Conservation (phyloP, 2,113 vertebrate species). For the Microcebus ravelobensis region DNA sequence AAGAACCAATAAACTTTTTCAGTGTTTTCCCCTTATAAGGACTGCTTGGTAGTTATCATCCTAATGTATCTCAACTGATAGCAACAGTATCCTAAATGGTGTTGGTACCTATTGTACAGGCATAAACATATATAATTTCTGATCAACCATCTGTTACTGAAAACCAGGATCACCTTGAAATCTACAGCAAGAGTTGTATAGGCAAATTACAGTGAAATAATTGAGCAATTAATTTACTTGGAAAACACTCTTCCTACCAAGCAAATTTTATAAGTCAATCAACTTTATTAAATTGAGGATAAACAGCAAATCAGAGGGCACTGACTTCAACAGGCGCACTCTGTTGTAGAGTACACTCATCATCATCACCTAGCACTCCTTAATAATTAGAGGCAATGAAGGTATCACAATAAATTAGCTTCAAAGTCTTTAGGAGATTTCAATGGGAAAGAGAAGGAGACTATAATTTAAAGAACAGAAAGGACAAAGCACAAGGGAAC, state of each 20-base stretch:
- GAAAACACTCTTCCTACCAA: slow-evolving; percentile 57
- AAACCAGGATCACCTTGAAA: slow-evolving; percentile 66
- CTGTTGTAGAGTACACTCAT: background rate
- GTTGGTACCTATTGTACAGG: background rate
- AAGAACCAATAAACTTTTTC: background rate
- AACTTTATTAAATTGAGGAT: slow-evolving; percentile 23
- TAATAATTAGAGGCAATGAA: slow-evolving; percentile 43
- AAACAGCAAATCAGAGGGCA: slow-evolving; percentile 47
- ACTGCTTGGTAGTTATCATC: background rate
- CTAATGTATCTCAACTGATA: background rate
- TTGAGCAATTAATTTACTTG: slow-evolving; percentile 68
- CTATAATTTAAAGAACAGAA: slow-evolving; percentile 41
- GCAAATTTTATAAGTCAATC: slow-evolving; percentile 14
- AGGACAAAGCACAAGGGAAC: slow-evolving; percentile 31
- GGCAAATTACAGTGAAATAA: slow-evolving; percentile 56
- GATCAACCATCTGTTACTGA: slow-evolving; percentile 50
- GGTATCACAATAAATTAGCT: slow-evolving; percentile 58
- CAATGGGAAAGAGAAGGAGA: slow-evolving; percentile 46
- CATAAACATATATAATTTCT: background rate
- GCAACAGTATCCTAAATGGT: background rate
- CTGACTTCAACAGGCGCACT: background rate
- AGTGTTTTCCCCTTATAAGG: background rate
- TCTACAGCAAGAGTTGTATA: background rate
- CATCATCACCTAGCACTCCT: background rate
- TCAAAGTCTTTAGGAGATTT: slow-evolving; percentile 55